Evolutionary conservation across 2,797 vertebrate species (phyloP).

Genomic region (Eremophila alpestris): DNA sequence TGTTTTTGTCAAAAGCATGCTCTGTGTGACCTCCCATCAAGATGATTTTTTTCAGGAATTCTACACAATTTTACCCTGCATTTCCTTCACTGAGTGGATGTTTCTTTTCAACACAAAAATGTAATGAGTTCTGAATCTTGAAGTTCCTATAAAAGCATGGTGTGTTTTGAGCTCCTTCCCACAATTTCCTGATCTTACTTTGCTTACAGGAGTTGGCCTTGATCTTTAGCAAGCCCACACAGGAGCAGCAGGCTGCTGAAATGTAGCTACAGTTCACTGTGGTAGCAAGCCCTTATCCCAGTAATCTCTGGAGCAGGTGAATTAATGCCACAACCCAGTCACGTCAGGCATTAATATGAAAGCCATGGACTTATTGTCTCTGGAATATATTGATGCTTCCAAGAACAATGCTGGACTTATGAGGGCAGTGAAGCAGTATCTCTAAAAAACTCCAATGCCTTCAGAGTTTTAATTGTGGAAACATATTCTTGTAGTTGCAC

Average conservation of each 20-base stretch:
- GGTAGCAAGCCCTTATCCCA: neutral
- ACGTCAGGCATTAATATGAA: neutral
- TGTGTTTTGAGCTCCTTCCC: neutral
- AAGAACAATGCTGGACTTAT: neutral
- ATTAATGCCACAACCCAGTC: neutral
- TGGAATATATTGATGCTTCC: neutral
- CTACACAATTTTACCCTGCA: neutral
- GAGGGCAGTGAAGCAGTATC: neutral
- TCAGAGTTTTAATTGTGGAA: neutral
- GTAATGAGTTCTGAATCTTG: neutral
- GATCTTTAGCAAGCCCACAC: constrained; percentile 14
- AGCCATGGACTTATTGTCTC: neutral
- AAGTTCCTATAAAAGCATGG: neutral
- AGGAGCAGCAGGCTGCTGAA: neutral
- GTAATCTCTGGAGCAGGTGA: constrained; percentile 19
- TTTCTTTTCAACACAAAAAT: neutral
- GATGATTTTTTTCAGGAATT: neutral
- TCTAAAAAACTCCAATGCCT: neutral
- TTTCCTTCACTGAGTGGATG: neutral
- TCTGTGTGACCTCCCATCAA: neutral
- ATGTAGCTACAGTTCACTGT: neutral
- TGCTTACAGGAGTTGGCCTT: neutral
- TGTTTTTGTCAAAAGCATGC: neutral
- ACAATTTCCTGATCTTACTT: constrained; percentile 23
- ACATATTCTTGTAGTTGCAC: neutral